These are phyloP conservation scores for Pungitius pungitius DNA, from an alignment of 2,113 vertebrate species.

Conservation along the genomic window DNA sequence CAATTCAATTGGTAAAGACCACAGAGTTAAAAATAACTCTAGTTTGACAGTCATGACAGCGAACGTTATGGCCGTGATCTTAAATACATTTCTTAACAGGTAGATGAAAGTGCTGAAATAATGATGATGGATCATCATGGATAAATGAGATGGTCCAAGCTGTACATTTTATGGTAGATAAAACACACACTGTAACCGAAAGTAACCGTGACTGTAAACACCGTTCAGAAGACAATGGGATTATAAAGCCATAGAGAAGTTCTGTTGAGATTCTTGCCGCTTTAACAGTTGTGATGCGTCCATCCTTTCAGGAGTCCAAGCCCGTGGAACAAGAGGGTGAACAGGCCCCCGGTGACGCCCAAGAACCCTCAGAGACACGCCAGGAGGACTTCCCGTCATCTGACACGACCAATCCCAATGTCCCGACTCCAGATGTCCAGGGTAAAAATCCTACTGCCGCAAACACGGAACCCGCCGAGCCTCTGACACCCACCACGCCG, in stretches of 20 bases:
- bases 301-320: slow-evolving; percentile 68
- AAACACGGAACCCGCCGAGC: slow-evolving; percentile 35
- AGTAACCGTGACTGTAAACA: too few relatives aligned
- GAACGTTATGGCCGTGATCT: not conserved
- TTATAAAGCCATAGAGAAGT: slow-evolving; percentile 28
- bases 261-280: slow-evolving; percentile 19
- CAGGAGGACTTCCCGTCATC: slow-evolving; percentile 38
- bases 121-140: slow-evolving; percentile 56
- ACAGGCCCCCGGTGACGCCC: slow-evolving; percentile 35
- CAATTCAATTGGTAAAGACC: not conserved
- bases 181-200: slow-evolving; percentile 29
- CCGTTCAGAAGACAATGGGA: slow-evolving; percentile 20
- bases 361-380: slow-evolving; percentile 38
- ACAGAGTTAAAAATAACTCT: not conserved
- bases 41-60: too few relatives aligned
- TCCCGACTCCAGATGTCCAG: slow-evolving; percentile 38
- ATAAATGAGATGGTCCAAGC: slow-evolving; percentile 31
- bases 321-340: slow-evolving; percentile 60
- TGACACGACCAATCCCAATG: slow-evolving; percentile 34
- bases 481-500: slow-evolving; percentile 18
- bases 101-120: slow-evolving; percentile 31
- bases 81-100: not conserved
- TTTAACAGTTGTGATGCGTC: slow-evolving; percentile 36
- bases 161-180: slow-evolving; percentile 19
- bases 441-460: slow-evolving; percentile 28